Percentiles rank a stretch among this genome's conserved stretches.
phyloP scores from a whole-genome alignment of 1,140 invertebrate genomes.

The Chymomyza costata region DNA sequence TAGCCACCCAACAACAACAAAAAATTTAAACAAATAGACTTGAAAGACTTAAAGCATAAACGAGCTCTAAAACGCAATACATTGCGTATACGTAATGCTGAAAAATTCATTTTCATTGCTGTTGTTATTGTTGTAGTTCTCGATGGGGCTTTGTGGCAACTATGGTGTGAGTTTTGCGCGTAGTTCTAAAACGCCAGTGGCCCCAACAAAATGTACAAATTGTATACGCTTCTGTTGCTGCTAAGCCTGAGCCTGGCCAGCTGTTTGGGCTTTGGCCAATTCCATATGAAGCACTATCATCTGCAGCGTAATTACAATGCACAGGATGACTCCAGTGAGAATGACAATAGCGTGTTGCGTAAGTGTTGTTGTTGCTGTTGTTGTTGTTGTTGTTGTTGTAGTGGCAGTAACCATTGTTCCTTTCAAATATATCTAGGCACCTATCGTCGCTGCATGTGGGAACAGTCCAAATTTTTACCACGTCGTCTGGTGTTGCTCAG shows the following conservation, averaged over 20 bases:
- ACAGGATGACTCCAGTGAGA: conserved; percentile 55
- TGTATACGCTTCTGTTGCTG: conserved; percentile 34
- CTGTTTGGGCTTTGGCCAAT: conserved; percentile 59
- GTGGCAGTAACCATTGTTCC: neutral
- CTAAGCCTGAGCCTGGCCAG: conserved; percentile 32
- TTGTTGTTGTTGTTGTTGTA: neutral
- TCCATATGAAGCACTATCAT: conserved; percentile 69
- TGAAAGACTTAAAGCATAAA: conserved; percentile 2
- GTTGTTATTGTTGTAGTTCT: conserved; percentile 1
- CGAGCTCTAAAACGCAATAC: conserved; percentile 13
- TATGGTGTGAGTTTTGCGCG: conserved; percentile 62
- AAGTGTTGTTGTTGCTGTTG: conserved; percentile 17
- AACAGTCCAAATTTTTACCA: conserved; percentile 69
- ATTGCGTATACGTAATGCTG: conserved; percentile 67
- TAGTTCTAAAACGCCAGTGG: conserved; percentile 53
- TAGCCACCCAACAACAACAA: conserved; percentile 24
- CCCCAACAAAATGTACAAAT: conserved; percentile 39
- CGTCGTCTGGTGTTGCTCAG: conserved; percentile 64
- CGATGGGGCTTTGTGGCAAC: neutral
- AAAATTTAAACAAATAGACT: too few relatives aligned
- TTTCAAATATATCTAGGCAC: conserved; percentile 35
- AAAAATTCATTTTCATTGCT: too few relatives aligned
- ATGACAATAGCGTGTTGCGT: conserved; percentile 61
- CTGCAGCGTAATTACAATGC: conserved; percentile 56
- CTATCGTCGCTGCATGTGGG: conserved; percentile 73